phyloP scores from a whole-genome alignment of 2,888 invertebrate species.

The Galeruca laticollis region DNA sequence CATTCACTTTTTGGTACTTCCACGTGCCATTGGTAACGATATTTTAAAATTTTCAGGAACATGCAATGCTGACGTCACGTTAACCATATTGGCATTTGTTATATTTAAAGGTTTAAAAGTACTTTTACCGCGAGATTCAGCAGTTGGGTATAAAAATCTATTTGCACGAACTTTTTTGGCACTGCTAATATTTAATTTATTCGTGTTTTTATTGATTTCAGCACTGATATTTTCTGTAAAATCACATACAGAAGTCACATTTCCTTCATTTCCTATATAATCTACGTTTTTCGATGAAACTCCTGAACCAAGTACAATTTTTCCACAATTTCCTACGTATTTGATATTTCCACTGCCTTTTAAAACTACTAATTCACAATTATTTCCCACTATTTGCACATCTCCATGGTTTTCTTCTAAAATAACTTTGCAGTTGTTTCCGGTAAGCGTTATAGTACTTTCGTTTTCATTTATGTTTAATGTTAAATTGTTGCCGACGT shows the following conservation, averaged over 20 bases:
- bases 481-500: constrained; percentile 47
- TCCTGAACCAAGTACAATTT: constrained; percentile 38
- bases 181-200: background rate
- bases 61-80: background rate
- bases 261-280: constrained; percentile 47
- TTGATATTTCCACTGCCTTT: constrained; percentile 47
- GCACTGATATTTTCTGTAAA: background rate
- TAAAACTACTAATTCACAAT: constrained; percentile 42
- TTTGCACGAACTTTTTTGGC: background rate
- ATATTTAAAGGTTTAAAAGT: background rate
- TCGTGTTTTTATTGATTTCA: background rate
- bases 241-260: constrained; percentile 17
- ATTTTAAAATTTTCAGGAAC: constrained; percentile 12
- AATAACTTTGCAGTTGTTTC: constrained; percentile 48
- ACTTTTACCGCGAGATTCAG: too few species aligned
- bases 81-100: constrained; percentile 3
- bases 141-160: too few species aligned
- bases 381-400: constrained; percentile 48
- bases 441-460: constrained; percentile 39
- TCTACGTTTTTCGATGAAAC: constrained; percentile 43
- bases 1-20: background rate
- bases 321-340: constrained; percentile 50
- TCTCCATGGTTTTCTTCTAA: constrained; percentile 43
- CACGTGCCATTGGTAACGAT: background rate
- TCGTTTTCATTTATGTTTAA: constrained; percentile 42